Conservation (phyloP, 2,888 invertebrate genomes). For the Chironomus tentans region DNA sequence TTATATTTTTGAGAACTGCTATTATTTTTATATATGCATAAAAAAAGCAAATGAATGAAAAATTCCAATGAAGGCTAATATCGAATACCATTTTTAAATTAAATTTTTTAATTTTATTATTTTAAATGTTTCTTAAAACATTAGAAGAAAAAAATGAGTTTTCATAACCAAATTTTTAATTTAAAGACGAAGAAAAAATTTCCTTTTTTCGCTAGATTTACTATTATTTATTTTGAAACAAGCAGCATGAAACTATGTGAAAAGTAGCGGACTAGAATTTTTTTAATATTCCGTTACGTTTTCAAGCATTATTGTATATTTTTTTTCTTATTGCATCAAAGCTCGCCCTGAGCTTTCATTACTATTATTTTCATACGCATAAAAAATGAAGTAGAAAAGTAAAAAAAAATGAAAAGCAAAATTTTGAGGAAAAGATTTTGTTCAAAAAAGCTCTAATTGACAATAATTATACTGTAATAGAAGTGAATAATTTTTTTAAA, state of each 20-base stretch:
- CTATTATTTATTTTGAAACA: no score
- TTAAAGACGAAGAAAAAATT: background rate
- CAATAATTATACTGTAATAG: constrained; percentile 24
- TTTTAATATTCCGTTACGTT: background rate
- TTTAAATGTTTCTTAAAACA: background rate
- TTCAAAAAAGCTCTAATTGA: constrained; percentile 18
- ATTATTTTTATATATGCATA: background rate
- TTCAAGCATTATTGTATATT: background rate
- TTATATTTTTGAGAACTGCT: constrained; percentile 22
- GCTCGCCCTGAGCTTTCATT: background rate
- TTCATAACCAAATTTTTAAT: background rate
- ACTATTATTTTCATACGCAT: background rate
- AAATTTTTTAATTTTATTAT: background rate
- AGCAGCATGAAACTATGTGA: no score
- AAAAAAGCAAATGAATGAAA: constrained; percentile 4
- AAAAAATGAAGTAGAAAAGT: background rate
- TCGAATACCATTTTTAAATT: background rate
- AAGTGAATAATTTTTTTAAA: background rate
- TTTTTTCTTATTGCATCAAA: background rate
- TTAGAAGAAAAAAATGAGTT: background rate
- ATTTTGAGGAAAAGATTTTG: constrained; percentile 11
- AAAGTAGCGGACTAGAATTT: background rate
- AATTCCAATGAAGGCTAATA: background rate
- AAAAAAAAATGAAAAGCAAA: background rate
- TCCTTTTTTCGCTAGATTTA: background rate